Evolutionary conservation across 1,140 invertebrate genomes (phyloP).

Genomic region (Cotesia typhae): DNA sequence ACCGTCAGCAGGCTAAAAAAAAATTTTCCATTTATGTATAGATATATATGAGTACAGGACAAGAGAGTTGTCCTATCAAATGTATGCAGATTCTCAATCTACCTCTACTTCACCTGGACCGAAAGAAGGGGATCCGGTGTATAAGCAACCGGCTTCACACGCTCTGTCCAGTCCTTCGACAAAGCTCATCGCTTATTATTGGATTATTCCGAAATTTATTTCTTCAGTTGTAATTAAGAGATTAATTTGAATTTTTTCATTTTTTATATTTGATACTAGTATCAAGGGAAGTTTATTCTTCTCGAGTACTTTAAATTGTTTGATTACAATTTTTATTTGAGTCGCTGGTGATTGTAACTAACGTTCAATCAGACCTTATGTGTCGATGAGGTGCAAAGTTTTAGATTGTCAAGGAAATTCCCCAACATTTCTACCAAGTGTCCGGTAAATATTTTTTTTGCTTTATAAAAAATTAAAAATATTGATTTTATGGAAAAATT

Average conservation of each 20-base stretch:
- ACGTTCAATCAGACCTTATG: constrained; percentile 49
- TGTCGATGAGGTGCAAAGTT: constrained; percentile 64
- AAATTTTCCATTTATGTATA: no score
- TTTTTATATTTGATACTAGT: background rate
- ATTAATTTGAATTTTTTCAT: background rate
- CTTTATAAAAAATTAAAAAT: constrained; percentile 16
- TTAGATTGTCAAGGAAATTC: constrained; percentile 63
- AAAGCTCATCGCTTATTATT: constrained; percentile 27
- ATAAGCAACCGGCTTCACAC: constrained; percentile 46
- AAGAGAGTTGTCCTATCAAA: no score
- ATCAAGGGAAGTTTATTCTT: no score
- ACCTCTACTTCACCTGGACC: background rate
- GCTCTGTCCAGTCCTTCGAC: constrained; percentile 34
- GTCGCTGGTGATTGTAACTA: constrained; percentile 30
- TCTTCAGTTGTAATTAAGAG: no score
- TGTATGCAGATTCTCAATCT: constrained; percentile 4
- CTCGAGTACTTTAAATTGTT: background rate
- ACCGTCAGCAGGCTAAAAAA: no score
- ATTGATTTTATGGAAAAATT: constrained; percentile 17
- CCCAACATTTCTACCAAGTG: constrained; percentile 59
- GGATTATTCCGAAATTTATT: constrained; percentile 8
- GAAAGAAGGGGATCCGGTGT: constrained; percentile 46
- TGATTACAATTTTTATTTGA: background rate
- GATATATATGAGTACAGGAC: no score
- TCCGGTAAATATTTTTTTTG: constrained; percentile 52